Conservation (phyloP, 2,797 vertebrate genomes). For the Poeciliopsis turneri region DNA sequence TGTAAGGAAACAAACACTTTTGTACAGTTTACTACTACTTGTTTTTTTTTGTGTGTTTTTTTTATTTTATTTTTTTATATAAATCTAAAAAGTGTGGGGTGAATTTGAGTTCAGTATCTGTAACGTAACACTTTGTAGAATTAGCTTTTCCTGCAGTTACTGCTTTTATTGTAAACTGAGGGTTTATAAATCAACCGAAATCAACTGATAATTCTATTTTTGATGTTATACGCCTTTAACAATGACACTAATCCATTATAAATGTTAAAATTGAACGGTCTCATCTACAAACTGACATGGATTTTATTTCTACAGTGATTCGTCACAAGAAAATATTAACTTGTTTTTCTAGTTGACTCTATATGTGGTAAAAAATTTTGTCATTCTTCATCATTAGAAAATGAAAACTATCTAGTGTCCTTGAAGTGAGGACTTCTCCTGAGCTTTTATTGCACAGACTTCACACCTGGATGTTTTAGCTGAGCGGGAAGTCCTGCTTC, state of each 20-base stretch:
- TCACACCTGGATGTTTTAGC: conserved; percentile 47
- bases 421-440: conserved; percentile 28
- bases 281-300: background rate
- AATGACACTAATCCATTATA: background rate
- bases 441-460: conserved; percentile 16
- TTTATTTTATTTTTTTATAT: background rate
- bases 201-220: background rate
- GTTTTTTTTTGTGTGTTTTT: background rate
- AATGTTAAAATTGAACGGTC: background rate
- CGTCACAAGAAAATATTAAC: background rate
- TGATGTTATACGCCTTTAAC: background rate
- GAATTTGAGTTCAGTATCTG: background rate
- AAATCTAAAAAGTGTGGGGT: background rate
- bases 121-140: background rate
- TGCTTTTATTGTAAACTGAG: background rate
- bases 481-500: conserved; percentile 34
- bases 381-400: background rate
- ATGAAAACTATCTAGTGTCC: conserved; percentile 20
- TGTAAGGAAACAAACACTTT: background rate
- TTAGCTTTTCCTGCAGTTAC: background rate
- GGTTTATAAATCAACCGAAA: background rate
- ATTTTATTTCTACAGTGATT: background rate
- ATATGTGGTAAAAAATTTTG: background rate
- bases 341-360: background rate
- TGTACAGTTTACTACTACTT: background rate